Percentiles rank a stretch among this genome's conserved stretches.
These are phyloP conservation scores for Apamea crenata DNA, from an alignment of 2,888 invertebrate species.

Conservation along the genomic window DNA sequence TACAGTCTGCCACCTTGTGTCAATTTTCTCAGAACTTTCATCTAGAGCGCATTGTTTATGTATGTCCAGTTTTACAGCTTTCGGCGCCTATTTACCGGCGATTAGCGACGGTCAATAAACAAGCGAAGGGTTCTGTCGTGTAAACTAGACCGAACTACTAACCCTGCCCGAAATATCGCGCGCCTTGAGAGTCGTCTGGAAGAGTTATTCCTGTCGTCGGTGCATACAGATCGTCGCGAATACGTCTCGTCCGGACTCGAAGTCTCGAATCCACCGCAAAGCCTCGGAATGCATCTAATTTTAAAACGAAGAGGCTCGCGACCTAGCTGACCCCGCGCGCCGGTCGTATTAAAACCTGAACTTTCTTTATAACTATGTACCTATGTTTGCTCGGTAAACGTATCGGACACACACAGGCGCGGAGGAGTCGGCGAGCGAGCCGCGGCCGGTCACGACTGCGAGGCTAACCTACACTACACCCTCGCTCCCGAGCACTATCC, in stretches of 20 bases:
- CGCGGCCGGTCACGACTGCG: constrained; percentile 87
- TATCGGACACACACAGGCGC: constrained; percentile 87
- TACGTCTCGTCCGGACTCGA: constrained; percentile 80
- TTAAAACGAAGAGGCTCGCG: constrained; percentile 89
- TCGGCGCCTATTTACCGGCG: constrained; percentile 70
- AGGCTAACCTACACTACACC: constrained; percentile 79
- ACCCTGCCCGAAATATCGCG: constrained; percentile 88
- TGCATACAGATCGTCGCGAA: constrained; percentile 80
- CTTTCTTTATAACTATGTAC: constrained; percentile 90
- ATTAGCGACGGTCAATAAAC: constrained; percentile 76
- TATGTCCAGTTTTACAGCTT: constrained; percentile 70
- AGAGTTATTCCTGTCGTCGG: constrained; percentile 83
- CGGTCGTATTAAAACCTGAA: constrained; percentile 89
- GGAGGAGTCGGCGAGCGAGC: constrained; percentile 76
- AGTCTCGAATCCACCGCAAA: constrained; percentile 80
- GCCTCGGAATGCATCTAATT: constrained; percentile 90
- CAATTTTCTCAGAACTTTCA: constrained; percentile 67
- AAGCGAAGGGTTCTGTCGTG: constrained; percentile 72
- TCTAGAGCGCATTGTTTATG: constrained; percentile 70
- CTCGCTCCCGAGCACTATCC: constrained; percentile 84
- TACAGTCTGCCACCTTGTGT: constrained; percentile 62
- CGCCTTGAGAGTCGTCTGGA: constrained; percentile 82
- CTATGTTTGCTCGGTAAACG: constrained; percentile 88
- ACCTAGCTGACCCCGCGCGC: constrained; percentile 89
- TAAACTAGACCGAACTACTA: constrained; percentile 85